Evolutionary conservation across 2,888 invertebrate species (phyloP), one percentile per base, ranked within the genome.

Genomic region (Drosophila pseudotalamancana): DNA sequence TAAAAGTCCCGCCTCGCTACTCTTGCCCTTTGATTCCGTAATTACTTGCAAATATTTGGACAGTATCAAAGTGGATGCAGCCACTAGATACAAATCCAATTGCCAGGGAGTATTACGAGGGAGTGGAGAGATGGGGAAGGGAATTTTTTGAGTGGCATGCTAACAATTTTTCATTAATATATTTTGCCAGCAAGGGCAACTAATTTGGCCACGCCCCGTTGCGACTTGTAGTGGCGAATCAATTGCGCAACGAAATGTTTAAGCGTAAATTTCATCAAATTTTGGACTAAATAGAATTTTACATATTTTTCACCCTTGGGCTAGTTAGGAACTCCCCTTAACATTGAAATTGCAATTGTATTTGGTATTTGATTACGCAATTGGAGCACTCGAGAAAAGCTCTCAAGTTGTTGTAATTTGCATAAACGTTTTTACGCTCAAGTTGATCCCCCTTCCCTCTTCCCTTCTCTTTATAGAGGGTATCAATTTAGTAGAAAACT

Each of bases 221-320:
- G 83, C 42, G 61, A 67, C 62, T 59, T 78, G 39, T 37, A 83
- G 83, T 72, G 39, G 50, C 68, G 74, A 81, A 82, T 80, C 84
- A 79, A 88, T 88, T 87, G 69, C 87, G 82, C 80, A 88, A 81
- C 73, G 69, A 85, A 77, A 85, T 87, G 66, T 77, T 72, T 72
- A 31, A 56, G 64, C 64, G 42, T 83, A 74, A 85, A 83, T 85
- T 74, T 57, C 57, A 77, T 63, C 50, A 72, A 66, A 29, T 23
- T 43, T 43, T 3, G 18, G 29, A 18, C 1, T 11, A 14, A 32
- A 23, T n/a, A 27, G 35, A 9, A 23, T 61, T 68, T 77, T 67
- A 59, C 79, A 69, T 67, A 82, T 6, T 34, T 37, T 37, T 27
- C 11, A 37, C 27, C 27, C 37, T 48, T 48, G 32, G 25, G 64